Conservation (phyloP, 2,113 vertebrate genomes). For the Ranitomeya variabilis region DNA sequence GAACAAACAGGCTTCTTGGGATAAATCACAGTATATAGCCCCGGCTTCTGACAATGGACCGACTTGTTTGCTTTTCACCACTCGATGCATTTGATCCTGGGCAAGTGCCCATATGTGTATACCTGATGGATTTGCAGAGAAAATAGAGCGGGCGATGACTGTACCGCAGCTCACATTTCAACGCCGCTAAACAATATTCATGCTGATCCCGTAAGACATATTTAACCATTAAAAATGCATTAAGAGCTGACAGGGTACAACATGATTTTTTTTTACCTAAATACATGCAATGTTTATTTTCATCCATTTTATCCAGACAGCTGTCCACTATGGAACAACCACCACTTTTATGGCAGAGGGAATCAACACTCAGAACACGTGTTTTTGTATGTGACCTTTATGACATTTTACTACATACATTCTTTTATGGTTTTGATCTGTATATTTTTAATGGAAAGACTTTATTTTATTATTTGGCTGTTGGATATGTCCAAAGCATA, state of each 20-base stretch:
- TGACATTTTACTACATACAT: neutral
- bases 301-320: neutral
- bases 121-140: conserved; percentile 23
- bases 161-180: conserved; percentile 15
- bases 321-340: neutral
- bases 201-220: conserved; percentile 15
- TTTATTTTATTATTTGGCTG: conserved; percentile 15
- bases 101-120: conserved; percentile 38
- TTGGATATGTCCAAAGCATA: neutral
- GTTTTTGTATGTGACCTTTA: neutral
- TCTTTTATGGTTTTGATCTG: neutral
- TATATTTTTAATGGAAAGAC: neutral
- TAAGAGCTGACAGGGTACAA: neutral
- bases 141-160: conserved; percentile 27
- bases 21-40: conserved; percentile 22
- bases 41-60: neutral
- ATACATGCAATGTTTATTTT: conserved; percentile 16
- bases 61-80: conserved; percentile 30
- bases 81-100: conserved; percentile 18
- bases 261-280: neutral
- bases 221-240: conserved; percentile 37
- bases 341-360: neutral
- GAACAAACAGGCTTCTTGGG: conserved; percentile 8
- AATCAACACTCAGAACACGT: neutral
- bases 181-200: conserved; percentile 21